Evolutionary conservation across 2,888 invertebrate genomes (phyloP).

Genomic region (Cerceris ruficornis): DNA sequence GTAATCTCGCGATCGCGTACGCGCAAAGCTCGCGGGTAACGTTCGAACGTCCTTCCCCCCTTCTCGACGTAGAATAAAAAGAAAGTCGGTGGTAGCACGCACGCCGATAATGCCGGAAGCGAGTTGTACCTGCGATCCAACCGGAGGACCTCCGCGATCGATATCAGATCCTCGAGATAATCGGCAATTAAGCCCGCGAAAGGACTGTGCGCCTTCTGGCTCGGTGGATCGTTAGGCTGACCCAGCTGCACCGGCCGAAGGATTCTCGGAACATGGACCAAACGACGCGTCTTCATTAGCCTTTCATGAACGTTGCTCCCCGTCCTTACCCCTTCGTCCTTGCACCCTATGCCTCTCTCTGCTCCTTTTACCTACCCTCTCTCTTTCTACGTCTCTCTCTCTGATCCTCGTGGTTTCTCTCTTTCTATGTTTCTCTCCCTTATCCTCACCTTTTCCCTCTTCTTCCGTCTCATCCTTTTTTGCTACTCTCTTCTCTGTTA

Average conservation of each 20-base stretch:
- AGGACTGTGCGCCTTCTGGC: constrained; percentile 57
- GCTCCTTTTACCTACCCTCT: constrained; percentile 8
- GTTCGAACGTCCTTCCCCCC: constrained; percentile 35
- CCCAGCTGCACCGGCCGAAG: constrained; percentile 58
- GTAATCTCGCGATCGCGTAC: constrained; percentile 35
- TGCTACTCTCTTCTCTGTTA: too few species aligned
- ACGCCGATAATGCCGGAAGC: constrained; percentile 59
- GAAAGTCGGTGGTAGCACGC: constrained; percentile 28
- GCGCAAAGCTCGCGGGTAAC: constrained; percentile 49
- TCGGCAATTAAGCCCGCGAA: constrained; percentile 74
- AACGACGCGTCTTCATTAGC: constrained; percentile 79
- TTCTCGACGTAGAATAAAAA: constrained; percentile 5
- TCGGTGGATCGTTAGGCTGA: constrained; percentile 62
- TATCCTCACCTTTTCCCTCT: constrained; percentile 18
- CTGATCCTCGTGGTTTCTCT: too few species aligned
- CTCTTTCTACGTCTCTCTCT: too few species aligned
- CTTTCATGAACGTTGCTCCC: constrained; percentile 76
- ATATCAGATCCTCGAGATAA: constrained; percentile 71
- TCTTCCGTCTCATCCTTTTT: background rate
- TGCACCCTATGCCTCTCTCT: constrained; percentile 5
- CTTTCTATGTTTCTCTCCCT: too few species aligned
- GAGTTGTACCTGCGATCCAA: constrained; percentile 12
- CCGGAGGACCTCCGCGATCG: constrained; percentile 56
- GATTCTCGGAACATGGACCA: constrained; percentile 76
- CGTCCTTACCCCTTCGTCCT: constrained; percentile 35